A percentile compares a stretch with the other conserved stretches of the same genome.
These are phyloP conservation scores for Melitaea cinxia DNA, from an alignment of 1,140 invertebrate genomes.

Conservation along the genomic window DNA sequence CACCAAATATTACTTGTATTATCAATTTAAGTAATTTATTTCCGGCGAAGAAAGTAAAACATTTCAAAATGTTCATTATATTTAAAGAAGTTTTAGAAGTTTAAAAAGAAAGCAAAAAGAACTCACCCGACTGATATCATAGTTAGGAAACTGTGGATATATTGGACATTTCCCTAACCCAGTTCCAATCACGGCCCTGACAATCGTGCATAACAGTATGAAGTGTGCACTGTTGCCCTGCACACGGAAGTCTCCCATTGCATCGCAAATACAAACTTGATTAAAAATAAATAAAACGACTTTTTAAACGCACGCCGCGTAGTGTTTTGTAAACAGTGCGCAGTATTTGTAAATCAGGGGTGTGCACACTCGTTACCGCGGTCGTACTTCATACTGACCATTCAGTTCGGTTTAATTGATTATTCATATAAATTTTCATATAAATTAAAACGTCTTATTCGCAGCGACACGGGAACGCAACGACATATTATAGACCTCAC, in stretches of 20 bases:
- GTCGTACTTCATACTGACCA: slow-evolving; percentile 46
- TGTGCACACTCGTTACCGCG: slow-evolving; percentile 25
- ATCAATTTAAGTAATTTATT: no score
- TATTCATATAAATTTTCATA: slow-evolving; percentile 16
- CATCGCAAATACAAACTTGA: slow-evolving; percentile 35
- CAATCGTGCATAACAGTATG: slow-evolving; percentile 48
- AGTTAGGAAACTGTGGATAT: slow-evolving; percentile 83
- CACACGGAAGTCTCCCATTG: slow-evolving; percentile 64
- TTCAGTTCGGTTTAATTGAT: slow-evolving; percentile 34
- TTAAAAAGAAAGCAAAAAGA: not conserved
- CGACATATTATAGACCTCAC: slow-evolving; percentile 1
- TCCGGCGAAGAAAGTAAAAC: no score
- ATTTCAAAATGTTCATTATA: no score
- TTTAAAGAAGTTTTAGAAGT: not conserved
- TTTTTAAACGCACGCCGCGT: slow-evolving; percentile 23
- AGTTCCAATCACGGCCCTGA: slow-evolving; percentile 49
- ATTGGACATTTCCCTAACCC: slow-evolving; percentile 84
- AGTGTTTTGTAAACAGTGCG: slow-evolving; percentile 66
- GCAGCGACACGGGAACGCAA: slow-evolving; percentile 17
- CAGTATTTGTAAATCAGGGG: slow-evolving; percentile 46
- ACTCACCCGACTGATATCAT: slow-evolving; percentile 83
- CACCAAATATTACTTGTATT: no score
- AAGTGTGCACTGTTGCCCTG: slow-evolving; percentile 40
- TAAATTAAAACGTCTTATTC: slow-evolving; percentile 26
- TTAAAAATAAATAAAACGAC: not conserved